Evolutionary conservation across 1,140 invertebrate species (phyloP), one percentile per base, ranked within the genome.

Genomic region (Globodera rostochiensis): DNA sequence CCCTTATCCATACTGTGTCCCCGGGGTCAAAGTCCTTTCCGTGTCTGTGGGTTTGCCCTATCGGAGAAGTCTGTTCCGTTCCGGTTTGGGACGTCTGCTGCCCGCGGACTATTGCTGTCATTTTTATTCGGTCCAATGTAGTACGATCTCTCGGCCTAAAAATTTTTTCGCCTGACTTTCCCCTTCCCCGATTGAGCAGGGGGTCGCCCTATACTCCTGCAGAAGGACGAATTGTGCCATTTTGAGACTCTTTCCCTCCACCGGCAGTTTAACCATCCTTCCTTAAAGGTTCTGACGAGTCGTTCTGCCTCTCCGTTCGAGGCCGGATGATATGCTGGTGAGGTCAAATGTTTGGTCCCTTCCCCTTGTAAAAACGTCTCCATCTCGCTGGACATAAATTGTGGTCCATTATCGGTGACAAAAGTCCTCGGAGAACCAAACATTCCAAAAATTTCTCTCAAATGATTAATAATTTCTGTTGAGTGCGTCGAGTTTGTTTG

Each of bases 321-420:
- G 45, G 49, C 15, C 3, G 79, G 79, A 46, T 80, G 79, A 80
- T 80, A 80, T 9, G 79, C 47, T 3, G 79, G 70, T 25, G 79
- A 25, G 21, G n/a, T 36, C 21, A 77, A 8, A 13, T 80, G 79
- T 21, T 21, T 80, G 6, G 74, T 25, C 6, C 76, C 79, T 50
- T 45, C 25, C 9, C 74, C 49, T 49, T 76, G 21, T 69, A 80
- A 7, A 49, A 80, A 80, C n/a, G 49, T 15, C 5, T 49, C n/a
- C 15, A 7, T 75, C 49, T 80, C 70, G 8, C 19, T 7, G 2
- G 80, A 82, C 6, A 69, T 47, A 45, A 81, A 82, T 67, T 25
- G 77, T 4, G 50, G 57, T 6, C 80, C 79, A 81, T 81, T 81
- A 75, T 81, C 80, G 0, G 79, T 50, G 5, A 81, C 80, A 7